Conservation (phyloP, 2,797 vertebrate species). For the Ficedula albicollis region DNA sequence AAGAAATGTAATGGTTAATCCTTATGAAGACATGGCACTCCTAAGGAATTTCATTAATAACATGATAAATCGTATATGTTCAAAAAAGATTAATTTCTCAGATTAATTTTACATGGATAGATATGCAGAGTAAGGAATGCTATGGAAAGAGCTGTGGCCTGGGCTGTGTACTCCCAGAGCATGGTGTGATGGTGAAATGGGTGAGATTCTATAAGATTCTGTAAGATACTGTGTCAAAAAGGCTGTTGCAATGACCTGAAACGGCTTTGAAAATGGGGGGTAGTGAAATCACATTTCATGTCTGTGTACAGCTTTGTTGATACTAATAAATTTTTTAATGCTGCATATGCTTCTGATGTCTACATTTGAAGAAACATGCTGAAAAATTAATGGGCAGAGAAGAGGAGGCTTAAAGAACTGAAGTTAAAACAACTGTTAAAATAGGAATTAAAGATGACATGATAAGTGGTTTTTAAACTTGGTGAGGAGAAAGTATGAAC, state of each 20-base stretch:
- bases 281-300: neutral
- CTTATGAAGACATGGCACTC: neutral
- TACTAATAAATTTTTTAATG: neutral
- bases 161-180: neutral
- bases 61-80: neutral
- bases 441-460: neutral
- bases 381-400: neutral
- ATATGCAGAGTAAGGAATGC: neutral
- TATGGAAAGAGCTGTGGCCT: neutral
- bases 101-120: neutral
- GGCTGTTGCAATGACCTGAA: neutral
- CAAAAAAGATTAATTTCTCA: neutral
- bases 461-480: neutral
- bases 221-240: neutral
- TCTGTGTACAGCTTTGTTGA: neutral
- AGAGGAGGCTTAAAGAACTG: neutral
- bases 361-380: neutral
- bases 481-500: neutral
- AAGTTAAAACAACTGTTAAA: conserved; percentile 11
- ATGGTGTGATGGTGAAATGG: neutral
- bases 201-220: neutral
- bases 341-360: neutral
- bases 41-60: neutral
- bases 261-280: neutral
- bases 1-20: neutral